A percentile compares a stretch with the other conserved stretches of the same genome.
phyloP scores from a whole-genome alignment of 2,113 vertebrate species.

The Stictonetta naevosa region DNA sequence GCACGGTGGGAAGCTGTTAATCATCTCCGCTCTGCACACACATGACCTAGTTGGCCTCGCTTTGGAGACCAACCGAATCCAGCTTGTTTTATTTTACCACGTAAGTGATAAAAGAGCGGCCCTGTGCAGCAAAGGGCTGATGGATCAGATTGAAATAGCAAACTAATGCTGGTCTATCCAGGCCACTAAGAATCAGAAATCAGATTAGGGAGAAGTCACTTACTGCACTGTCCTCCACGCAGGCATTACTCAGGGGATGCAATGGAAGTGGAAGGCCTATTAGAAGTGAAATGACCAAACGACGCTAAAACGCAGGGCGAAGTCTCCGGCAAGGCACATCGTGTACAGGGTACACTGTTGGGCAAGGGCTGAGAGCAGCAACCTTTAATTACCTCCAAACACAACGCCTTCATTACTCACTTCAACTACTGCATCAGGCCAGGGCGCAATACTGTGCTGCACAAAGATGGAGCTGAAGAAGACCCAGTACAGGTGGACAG shows the following conservation, averaged over 20 bases:
- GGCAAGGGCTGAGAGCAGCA: background rate
- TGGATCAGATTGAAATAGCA: constrained; percentile 70
- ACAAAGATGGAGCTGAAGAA: background rate
- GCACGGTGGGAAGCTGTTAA: background rate
- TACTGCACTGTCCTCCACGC: constrained; percentile 29
- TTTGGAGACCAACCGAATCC: background rate
- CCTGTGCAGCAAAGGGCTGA: background rate
- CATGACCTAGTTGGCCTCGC: background rate
- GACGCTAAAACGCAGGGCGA: background rate
- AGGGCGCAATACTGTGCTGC: background rate
- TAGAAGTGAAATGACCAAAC: background rate
- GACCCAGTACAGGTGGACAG: too few species aligned
- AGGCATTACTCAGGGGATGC: background rate
- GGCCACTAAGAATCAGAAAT: constrained; percentile 56
- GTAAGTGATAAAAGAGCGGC: constrained; percentile 5
- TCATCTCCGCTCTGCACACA: background rate
- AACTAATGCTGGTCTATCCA: constrained; percentile 63
- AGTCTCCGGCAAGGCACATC: background rate
- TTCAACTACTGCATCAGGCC: background rate
- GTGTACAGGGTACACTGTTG: background rate
- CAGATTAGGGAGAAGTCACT: constrained; percentile 58
- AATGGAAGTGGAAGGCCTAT: background rate
- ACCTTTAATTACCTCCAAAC: background rate
- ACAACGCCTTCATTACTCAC: background rate
- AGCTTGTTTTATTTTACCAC: background rate